phyloP scores from a whole-genome alignment of 2,888 invertebrate genomes.

The Erynnis tages region DNA sequence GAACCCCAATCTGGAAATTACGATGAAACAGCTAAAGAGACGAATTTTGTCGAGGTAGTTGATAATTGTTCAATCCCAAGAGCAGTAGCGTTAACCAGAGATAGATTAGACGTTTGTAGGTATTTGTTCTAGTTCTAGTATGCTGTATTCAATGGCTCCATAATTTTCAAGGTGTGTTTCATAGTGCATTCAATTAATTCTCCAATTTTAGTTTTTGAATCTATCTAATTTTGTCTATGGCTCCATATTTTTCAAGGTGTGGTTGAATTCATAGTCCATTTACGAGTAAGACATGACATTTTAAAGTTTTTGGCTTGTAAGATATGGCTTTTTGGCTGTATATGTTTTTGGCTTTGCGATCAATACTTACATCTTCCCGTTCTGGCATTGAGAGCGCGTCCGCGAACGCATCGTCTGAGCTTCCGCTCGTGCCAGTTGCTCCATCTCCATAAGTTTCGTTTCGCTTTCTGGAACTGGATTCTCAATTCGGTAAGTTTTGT shows the following conservation, averaged over 20 bases:
- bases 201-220: no score
- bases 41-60: background rate
- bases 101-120: no score
- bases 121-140: no score
- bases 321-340: no score
- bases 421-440: slow-evolving; percentile 83
- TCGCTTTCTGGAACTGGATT: slow-evolving; percentile 74
- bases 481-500: background rate
- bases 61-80: background rate
- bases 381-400: slow-evolving; percentile 81
- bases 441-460: slow-evolving; percentile 83
- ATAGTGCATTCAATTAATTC: no score
- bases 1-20: slow-evolving; percentile 71
- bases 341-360: background rate
- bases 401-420: slow-evolving; percentile 81
- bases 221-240: no score
- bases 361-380: slow-evolving; percentile 76
- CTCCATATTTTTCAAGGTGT: no score
- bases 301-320: background rate
- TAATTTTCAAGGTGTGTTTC: no score
- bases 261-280: no score
- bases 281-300: no score
- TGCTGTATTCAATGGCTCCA: no score
- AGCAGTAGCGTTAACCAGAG: no score
- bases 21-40: background rate